These are phyloP conservation scores for Turnix velox DNA, from an alignment of 2,113 vertebrate species.

Conservation along the genomic window DNA sequence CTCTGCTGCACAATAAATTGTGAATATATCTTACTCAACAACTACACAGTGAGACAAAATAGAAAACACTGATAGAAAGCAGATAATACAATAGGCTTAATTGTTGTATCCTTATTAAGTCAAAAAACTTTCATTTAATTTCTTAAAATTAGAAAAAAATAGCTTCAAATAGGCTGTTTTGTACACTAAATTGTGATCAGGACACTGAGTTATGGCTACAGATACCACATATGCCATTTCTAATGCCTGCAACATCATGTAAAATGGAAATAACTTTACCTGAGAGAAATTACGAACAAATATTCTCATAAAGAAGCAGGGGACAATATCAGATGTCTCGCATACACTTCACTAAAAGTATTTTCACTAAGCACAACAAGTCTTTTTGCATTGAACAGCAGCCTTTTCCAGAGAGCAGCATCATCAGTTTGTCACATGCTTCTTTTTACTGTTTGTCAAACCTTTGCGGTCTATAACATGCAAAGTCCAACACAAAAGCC, in stretches of 20 bases:
- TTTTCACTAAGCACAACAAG: background rate
- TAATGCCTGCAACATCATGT: rapidly evolving
- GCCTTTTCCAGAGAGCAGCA: constrained; percentile 47
- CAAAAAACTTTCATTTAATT: background rate
- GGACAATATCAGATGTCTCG: background rate
- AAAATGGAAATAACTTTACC: constrained; percentile 14
- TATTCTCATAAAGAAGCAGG: background rate
- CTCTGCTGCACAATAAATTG: background rate
- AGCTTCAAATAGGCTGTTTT: background rate
- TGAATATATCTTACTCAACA: background rate
- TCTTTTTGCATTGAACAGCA: background rate
- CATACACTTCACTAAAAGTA: background rate
- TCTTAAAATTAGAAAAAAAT: background rate
- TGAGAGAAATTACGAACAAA: background rate
- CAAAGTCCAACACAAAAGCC: background rate
- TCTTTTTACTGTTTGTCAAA: background rate
- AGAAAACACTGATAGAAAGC: background rate
- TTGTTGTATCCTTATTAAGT: background rate
- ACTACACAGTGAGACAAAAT: background rate
- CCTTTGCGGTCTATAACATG: background rate
- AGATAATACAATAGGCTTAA: background rate
- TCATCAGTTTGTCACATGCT: constrained; percentile 53
- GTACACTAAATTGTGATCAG: rapidly evolving
- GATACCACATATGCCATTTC: rapidly evolving
- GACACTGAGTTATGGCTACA: rapidly evolving